Base-by-base conservation (phyloP, 2,888 invertebrate species). In the Dione vanillae region DNA sequence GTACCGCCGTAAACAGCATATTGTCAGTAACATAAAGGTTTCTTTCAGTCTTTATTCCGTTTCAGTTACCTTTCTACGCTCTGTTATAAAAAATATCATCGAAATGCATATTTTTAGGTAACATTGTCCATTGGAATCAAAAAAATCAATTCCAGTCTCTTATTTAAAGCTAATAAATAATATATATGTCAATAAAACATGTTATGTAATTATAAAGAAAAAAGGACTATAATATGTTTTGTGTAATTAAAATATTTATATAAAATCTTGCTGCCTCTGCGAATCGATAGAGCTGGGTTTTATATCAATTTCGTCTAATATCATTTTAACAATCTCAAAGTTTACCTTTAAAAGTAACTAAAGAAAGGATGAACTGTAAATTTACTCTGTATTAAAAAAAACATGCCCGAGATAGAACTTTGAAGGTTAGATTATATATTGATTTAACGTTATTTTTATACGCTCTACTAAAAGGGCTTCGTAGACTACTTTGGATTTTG, bases 251-350 rank as follows among this genome's bases (percentile, higher is more conserved):
- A n/a, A 20, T 49, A 58, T 67, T 49, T 58, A 40, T n/a, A 27
- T 47, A 11, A 12, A 37, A 47, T 58, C 40, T 49, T 58, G n/a
- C 35, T 47, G 43, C 16, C 54, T 43, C 35, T 16, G 16, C 54
- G 54, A 35, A 54, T 37, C 45, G 40, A 67, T 52, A 52, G 58
- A 40, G 40, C 58, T 67, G 67, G 54, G 40, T 35, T 67, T 67
- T 58, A 68, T 58, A 65, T 52, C 67, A 59, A 52, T 71, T 71
- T 68, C 45, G 68, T 68, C 65, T 58, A 68, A 71, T 68, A 71
- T 68, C 37, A 37, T 68, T 69, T 69, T 65, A 68, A 68, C 59
- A 40, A 64, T 41, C 64, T 54, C 65, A 65, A 71, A 68, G 59
- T 71, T 68, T 71, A 65, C 65, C 68, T 51, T 58, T 20, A 59